A percentile compares a stretch with the other conserved stretches of the same genome.
phyloP scores from a whole-genome alignment of 1,140 invertebrate genomes.

The Cherax destructor region DNA sequence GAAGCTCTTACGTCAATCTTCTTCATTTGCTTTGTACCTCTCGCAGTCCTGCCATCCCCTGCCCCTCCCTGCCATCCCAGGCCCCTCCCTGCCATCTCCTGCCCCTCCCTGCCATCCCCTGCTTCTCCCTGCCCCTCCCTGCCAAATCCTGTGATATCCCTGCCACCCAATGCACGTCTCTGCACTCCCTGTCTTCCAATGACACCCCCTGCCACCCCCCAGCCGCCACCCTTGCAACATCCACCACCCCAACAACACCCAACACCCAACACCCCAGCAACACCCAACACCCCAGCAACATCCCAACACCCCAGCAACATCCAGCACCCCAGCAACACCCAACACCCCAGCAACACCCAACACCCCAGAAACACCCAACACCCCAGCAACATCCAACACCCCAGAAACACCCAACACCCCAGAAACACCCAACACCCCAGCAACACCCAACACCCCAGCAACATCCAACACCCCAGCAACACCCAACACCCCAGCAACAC shows the following conservation, averaged over 20 bases:
- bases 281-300: too few relatives aligned
- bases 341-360: too few relatives aligned
- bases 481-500: too few relatives aligned
- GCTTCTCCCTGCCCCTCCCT: not conserved
- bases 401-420: too few relatives aligned
- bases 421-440: too few relatives aligned
- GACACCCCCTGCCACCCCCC: not conserved
- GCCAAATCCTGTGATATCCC: not conserved
- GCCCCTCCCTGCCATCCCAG: not conserved
- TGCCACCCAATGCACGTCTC: not conserved
- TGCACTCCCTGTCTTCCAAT: not conserved
- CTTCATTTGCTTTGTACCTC: slow-evolving; percentile 40
- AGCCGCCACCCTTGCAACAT: too few relatives aligned
- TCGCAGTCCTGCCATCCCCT: slow-evolving; percentile 13
- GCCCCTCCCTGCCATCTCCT: not conserved
- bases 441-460: too few relatives aligned
- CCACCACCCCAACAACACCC: too few relatives aligned
- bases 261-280: too few relatives aligned
- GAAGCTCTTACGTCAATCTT: slow-evolving; percentile 37
- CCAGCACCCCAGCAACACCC: not conserved
- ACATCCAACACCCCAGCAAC: too few relatives aligned
- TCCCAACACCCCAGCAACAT: not conserved
- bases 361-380: not conserved
- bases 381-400: not conserved
- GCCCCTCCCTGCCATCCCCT: not conserved